phyloP scores from a whole-genome alignment of 1,140 invertebrate genomes.

The Bombus pyrosoma region DNA sequence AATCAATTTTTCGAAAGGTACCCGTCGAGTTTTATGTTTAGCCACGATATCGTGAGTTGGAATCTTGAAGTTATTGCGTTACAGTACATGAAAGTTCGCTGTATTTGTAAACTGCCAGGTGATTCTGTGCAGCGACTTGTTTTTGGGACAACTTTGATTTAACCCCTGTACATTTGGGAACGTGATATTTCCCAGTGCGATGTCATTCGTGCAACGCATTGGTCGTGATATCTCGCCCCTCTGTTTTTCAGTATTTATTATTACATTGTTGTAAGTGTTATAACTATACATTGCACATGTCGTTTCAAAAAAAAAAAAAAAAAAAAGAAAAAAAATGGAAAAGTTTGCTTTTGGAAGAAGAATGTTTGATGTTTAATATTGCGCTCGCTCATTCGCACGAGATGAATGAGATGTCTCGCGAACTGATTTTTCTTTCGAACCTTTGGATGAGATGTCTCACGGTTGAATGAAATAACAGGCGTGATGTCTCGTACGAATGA shows the following conservation, averaged over 20 bases:
- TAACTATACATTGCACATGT: too few relatives aligned
- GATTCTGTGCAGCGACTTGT: not conserved
- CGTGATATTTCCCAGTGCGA: not conserved
- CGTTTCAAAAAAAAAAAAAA: too few relatives aligned
- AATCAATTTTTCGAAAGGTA: constrained; percentile 9
- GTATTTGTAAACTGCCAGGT: too few relatives aligned
- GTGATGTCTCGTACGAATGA: too few relatives aligned
- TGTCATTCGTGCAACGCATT: too few relatives aligned
- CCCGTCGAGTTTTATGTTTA: not conserved
- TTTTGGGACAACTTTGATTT: not conserved
- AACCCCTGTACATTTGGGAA: too few relatives aligned
- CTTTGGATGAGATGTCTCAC: not conserved
- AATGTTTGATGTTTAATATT: not conserved
- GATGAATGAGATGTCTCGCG: not conserved
- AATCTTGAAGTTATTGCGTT: not conserved
- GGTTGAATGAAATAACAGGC: too few relatives aligned
- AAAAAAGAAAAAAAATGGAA: not conserved
- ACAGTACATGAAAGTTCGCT: too few relatives aligned
- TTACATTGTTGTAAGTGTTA: not conserved
- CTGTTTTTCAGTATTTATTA: not conserved
- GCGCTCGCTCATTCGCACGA: not conserved
- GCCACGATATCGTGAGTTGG: not conserved
- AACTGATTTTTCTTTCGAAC: not conserved
- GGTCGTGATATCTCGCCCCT: too few relatives aligned
- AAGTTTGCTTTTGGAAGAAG: not conserved